A percentile compares a stretch with the other conserved stretches of the same genome.
Evolutionary conservation across 1,140 invertebrate species (phyloP).

Genomic region (Drosophila kohkoa): DNA sequence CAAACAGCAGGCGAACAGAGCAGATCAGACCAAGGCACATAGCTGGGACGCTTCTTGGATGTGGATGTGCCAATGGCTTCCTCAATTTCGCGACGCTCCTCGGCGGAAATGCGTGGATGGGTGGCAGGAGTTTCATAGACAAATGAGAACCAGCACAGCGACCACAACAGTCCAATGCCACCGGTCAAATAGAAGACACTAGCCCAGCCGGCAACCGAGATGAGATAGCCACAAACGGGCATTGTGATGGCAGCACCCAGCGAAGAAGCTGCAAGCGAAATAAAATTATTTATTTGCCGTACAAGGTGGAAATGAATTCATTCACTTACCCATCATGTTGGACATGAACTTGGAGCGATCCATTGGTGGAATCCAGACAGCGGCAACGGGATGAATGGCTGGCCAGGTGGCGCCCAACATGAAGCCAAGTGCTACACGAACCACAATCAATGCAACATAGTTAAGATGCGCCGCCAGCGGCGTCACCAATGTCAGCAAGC

Average conservation of each 20-base stretch:
- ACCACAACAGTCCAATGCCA: constrained; percentile 92
- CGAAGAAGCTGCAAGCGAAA: constrained; percentile 88
- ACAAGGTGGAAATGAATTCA: background rate
- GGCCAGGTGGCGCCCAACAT: constrained; percentile 95
- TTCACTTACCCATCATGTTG: constrained; percentile 93
- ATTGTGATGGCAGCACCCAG: constrained; percentile 93
- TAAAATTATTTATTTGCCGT: background rate
- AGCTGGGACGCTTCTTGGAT: constrained; percentile 86
- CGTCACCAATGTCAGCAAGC: constrained; percentile 92
- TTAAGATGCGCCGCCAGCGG: constrained; percentile 89
- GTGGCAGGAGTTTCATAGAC: constrained; percentile 93
- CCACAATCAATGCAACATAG: constrained; percentile 87
- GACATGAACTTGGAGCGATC: constrained; percentile 95
- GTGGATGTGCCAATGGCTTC: constrained; percentile 88
- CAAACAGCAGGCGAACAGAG: constrained; percentile 94
- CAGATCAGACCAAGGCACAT: constrained; percentile 93
- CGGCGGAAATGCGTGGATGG: constrained; percentile 93
- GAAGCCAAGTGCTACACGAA: constrained; percentile 90
- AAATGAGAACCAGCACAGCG: constrained; percentile 92
- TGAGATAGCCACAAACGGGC: constrained; percentile 92
- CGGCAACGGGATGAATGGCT: constrained; percentile 94
- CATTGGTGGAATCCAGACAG: constrained; percentile 95
- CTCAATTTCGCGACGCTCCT: constrained; percentile 93
- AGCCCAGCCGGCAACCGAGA: constrained; percentile 92
- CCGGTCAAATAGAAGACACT: constrained; percentile 95